Evolutionary conservation across 1,140 invertebrate species (phyloP).

Genomic region (Hermatobates lingyangjiaoensis): DNA sequence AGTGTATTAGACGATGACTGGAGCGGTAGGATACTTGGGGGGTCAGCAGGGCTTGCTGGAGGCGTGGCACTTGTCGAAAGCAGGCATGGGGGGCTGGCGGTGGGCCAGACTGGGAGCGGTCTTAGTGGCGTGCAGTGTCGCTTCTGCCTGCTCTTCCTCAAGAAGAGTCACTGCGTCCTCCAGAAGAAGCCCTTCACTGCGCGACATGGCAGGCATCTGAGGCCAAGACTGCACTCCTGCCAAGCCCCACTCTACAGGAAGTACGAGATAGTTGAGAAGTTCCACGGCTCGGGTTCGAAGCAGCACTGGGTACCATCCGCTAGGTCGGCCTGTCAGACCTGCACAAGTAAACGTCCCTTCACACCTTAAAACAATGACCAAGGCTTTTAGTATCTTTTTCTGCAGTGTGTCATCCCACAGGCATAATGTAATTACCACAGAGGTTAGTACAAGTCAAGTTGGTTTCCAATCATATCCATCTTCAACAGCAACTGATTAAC

Average conservation of each 20-base stretch:
- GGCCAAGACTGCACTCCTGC: background rate
- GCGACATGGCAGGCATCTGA: background rate
- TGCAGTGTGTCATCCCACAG: too few relatives aligned
- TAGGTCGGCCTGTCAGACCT: background rate
- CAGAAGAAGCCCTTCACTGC: conserved; percentile 2
- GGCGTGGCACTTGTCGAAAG: background rate
- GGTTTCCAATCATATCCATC: too few relatives aligned
- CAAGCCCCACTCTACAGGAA: conserved; percentile 5
- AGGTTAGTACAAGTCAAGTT: too few relatives aligned
- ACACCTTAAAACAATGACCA: too few relatives aligned
- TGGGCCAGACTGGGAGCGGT: background rate
- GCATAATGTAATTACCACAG: too few relatives aligned
- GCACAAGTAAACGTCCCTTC: background rate
- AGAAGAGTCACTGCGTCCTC: conserved; percentile 1
- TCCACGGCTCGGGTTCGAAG: background rate
- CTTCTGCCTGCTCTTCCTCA: background rate
- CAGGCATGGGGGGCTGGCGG: background rate
- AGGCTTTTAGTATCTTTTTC: too few relatives aligned
- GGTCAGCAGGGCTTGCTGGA: background rate
- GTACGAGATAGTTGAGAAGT: conserved; percentile 3
- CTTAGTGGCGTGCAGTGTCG: background rate
- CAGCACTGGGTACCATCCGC: background rate
- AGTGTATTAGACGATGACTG: too few relatives aligned
- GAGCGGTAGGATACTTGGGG: background rate
- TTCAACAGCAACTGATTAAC: too few relatives aligned